Base-by-base conservation (phyloP, 2,113 vertebrate species). In the Nothobranchius kuhntae region DNA sequence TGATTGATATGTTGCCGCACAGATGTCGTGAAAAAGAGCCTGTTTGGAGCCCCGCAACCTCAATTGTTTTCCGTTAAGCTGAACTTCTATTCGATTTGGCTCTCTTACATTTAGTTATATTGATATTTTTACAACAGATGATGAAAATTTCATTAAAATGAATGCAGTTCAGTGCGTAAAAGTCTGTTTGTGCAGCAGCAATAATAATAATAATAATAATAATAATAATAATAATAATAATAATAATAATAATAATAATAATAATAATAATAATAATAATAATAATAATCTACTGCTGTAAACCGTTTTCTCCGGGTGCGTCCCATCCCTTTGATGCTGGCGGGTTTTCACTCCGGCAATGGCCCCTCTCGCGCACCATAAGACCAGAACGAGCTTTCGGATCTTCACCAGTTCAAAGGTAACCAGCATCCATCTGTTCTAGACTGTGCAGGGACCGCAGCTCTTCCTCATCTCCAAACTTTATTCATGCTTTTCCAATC, bases 351-450 rank as follows among this genome's bases (percentile, higher is more conserved):
- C 90, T 89, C 59, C 65, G 71, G 88, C 75, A 76, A 87, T 89
- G 87, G 82, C 88, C 85, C 74, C 81, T 81, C 71, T 10, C 1
- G 51, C 13, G 60, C 77, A 0, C 73, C 77, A 83, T 68, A 74
- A 87, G 89, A 13, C 89, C 77, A 89, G 84, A 81, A 81, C 89
- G 72, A 77, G 90, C 88, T 91, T 89, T 88, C 89, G 78, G 89
- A 81, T 89, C 80, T 81, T 61, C n/a, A 61, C 44, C 53, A 73
- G 82, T 87, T 91, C 80, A 88, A 80, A 89, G 89, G 77, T 80
- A 88, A 78, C 85, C 53, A 46, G 82, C 81, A 78, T 73, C 86
- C 86, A 86, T 82, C 87, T 87, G 83, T 74, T 63, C 61, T 14
- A 15, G n/a, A n/a, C n/a, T n/a, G 46, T 13, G 13, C 71, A 47